Percentiles rank a stretch among this genome's conserved stretches.
Conservation (phyloP, 2,113 vertebrate genomes). For the Misgurnus mizolepis region DNA sequence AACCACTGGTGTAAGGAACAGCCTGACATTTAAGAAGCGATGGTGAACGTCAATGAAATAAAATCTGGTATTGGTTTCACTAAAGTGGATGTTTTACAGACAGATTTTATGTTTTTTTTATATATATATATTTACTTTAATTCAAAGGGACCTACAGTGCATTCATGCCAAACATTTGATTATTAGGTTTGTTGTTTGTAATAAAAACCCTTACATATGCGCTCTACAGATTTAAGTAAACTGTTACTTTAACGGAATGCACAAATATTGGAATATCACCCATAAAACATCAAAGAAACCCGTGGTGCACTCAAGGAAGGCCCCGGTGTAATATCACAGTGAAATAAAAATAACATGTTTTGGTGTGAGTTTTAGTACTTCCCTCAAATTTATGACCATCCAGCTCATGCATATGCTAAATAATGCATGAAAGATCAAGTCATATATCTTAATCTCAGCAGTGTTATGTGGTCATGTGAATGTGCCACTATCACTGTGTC, state of each 20-base stretch:
- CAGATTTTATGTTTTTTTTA: too few species aligned
- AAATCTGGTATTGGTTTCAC: too few species aligned
- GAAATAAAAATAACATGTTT: constrained; percentile 62
- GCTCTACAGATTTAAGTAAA: too few species aligned
- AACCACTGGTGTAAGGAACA: too few species aligned
- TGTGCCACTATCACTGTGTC: background rate
- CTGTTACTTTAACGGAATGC: background rate
- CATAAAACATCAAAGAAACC: constrained; percentile 50
- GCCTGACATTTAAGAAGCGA: too few species aligned
- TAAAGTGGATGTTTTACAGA: too few species aligned
- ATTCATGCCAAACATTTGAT: too few species aligned
- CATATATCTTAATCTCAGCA: constrained; percentile 25
- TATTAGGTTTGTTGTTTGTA: too few species aligned
- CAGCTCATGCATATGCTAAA: constrained; percentile 59
- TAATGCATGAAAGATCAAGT: constrained; percentile 49
- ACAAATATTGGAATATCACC: background rate
- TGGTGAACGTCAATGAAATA: too few species aligned
- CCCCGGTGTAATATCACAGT: constrained; percentile 58
- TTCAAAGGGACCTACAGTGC: too few species aligned
- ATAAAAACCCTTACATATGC: too few species aligned
- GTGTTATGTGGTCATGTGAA: background rate
- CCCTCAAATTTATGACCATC: constrained; percentile 68
- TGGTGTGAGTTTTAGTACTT: constrained; percentile 63
- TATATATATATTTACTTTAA: too few species aligned
- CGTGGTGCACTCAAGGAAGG: constrained; percentile 67